These are phyloP conservation scores for Entomyzon cyanotis DNA, from an alignment of 2,113 vertebrate genomes.

Conservation along the genomic window DNA sequence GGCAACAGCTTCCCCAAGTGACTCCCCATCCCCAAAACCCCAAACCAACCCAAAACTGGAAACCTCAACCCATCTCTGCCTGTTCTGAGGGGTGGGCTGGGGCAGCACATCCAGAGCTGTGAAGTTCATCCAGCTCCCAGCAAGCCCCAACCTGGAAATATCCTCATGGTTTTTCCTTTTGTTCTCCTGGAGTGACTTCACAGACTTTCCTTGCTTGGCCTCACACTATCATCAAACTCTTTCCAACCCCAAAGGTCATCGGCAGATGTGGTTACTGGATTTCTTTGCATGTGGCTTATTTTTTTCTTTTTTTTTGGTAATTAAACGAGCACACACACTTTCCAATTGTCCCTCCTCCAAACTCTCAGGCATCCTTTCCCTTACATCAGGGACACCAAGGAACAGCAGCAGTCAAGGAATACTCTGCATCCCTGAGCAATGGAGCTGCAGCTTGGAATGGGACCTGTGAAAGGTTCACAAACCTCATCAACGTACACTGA, in stretches of 20 bases:
- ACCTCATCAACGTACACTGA: not conserved
- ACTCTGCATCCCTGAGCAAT: not conserved
- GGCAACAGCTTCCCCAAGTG: not conserved
- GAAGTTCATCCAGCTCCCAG: not conserved
- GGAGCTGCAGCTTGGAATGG: not conserved
- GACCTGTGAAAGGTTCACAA: not conserved
- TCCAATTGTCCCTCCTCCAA: conserved; percentile 3
- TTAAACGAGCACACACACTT: not conserved
- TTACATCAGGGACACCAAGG: not conserved
- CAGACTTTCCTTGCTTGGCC: conserved; percentile 23
- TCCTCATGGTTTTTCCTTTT: conserved; percentile 2
- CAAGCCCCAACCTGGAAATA: not conserved
- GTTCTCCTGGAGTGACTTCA: conserved; percentile 9
- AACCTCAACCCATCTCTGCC: not conserved
- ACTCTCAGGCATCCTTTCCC: conserved; percentile 4
- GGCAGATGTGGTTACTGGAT: not conserved
- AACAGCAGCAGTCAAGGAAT: not conserved
- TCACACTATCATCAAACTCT: not conserved
- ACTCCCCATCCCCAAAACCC: not conserved
- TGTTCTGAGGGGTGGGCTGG: not conserved
- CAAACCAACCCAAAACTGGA: not conserved
- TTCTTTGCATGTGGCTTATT: not conserved
- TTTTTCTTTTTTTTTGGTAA: not conserved
- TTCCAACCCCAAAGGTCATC: conserved; percentile 54
- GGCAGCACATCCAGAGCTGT: not conserved